A percentile compares a stretch with the other conserved stretches of the same genome.
Evolutionary conservation across 2,888 invertebrate species (phyloP).

Genomic region (Pelosia muscerda): DNA sequence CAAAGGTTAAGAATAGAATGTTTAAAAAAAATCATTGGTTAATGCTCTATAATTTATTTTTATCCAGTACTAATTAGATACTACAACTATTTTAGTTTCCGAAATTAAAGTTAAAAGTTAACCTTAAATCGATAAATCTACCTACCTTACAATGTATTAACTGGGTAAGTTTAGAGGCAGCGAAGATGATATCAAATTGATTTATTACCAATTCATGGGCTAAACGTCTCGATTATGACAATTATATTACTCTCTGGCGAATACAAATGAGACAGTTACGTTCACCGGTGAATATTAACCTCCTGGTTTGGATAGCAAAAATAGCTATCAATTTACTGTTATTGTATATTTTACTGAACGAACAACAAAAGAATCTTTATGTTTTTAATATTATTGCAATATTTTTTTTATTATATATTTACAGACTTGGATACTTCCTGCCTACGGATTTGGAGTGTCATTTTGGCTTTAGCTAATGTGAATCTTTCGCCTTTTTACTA

Average conservation of each 20-base stretch:
- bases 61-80: no score
- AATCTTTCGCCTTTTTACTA: neutral
- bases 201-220: slow-evolving; percentile 26
- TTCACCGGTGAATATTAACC: neutral
- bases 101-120: neutral
- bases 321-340: neutral
- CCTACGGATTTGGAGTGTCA: no score
- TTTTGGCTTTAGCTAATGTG: neutral
- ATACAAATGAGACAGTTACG: slow-evolving; percentile 6
- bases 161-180: neutral
- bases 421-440: no score
- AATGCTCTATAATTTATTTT: no score
- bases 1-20: no score
- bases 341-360: no score
- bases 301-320: neutral
- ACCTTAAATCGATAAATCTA: neutral
- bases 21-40: no score
- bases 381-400: no score
- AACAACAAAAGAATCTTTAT: no score
- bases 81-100: neutral
- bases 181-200: slow-evolving; percentile 18
- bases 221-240: slow-evolving; percentile 22
- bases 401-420: no score
- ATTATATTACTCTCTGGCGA: slow-evolving; percentile 15
- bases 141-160: neutral